Evolutionary conservation across 2,797 vertebrate genomes (phyloP).

Genomic region (Catamblyrhynchus diadema): DNA sequence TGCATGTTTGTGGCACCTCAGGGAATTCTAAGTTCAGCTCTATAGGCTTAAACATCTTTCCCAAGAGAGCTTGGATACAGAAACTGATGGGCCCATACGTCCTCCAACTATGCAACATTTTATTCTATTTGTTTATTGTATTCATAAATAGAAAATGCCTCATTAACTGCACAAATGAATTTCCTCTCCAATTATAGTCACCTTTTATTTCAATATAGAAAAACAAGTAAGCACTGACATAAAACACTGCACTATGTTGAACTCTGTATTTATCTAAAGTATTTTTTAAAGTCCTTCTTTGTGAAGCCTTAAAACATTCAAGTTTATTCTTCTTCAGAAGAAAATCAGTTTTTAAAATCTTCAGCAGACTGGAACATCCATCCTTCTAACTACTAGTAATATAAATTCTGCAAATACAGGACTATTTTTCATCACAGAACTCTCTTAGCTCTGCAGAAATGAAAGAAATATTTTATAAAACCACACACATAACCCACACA

Average conservation of each 20-base stretch:
- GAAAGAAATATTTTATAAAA: slow-evolving; percentile 22
- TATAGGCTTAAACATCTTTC: neutral
- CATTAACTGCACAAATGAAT: neutral
- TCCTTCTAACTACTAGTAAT: neutral
- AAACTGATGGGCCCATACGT: neutral
- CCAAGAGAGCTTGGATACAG: neutral
- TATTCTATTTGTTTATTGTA: neutral
- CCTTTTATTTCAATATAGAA: neutral
- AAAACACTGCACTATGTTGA: neutral
- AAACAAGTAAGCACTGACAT: neutral
- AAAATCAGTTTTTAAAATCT: slow-evolving; percentile 31
- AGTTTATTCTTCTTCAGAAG: neutral
- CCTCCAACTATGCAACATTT: neutral
- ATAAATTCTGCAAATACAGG: slow-evolving; percentile 5
- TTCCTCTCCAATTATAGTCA: slow-evolving; percentile 18
- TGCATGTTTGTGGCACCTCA: neutral
- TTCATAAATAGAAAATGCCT: slow-evolving; percentile 21
- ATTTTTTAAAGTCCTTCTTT: slow-evolving; percentile 16
- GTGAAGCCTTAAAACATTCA: neutral
- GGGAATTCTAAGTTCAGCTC: neutral
- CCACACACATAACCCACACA: neutral
- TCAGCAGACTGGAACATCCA: neutral
- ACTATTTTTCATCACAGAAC: neutral
- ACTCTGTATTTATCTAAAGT: neutral
- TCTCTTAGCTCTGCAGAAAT: slow-evolving; percentile 1